Conservation (phyloP, 2,888 invertebrate species). For the Biston betularia region DNA sequence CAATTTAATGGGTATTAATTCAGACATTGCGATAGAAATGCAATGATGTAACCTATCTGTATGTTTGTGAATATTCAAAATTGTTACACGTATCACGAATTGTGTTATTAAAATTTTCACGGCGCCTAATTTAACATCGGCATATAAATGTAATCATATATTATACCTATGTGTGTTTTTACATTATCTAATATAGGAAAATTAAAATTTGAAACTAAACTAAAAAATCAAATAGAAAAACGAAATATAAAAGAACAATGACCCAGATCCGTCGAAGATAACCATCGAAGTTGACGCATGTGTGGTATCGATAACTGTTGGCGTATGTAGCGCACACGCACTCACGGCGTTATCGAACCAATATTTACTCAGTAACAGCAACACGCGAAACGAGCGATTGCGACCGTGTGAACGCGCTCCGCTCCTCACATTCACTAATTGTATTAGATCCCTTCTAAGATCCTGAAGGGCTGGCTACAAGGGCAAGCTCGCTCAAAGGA, state of each 20-base stretch:
- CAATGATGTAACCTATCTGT: constrained; percentile 9
- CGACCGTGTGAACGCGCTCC: constrained; percentile 70
- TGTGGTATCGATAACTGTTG: constrained; percentile 83
- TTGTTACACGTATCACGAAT: constrained; percentile 15
- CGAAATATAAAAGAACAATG: constrained; percentile 83
- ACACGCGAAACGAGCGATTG: constrained; percentile 65
- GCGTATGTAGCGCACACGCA: constrained; percentile 65
- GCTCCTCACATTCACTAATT: constrained; percentile 57
- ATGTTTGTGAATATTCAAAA: constrained; percentile 6
- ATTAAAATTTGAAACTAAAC: constrained; percentile 53
- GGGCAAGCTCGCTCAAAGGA: constrained; percentile 64
- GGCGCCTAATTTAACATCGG: constrained; percentile 12
- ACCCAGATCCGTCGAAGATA: constrained; percentile 83
- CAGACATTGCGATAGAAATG: constrained; percentile 14
- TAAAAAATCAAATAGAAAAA: constrained; percentile 55
- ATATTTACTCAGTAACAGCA: constrained; percentile 79
- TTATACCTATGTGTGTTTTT: not conserved
- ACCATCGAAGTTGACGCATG: constrained; percentile 83
- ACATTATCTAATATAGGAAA: constrained; percentile 36
- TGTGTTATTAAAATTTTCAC: constrained; percentile 6
- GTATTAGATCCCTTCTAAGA: constrained; percentile 62
- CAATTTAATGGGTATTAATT: constrained; percentile 28
- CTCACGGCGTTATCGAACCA: constrained; percentile 77
- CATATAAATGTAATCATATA: constrained; percentile 2
- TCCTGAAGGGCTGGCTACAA: constrained; percentile 54